Base-by-base conservation (phyloP, 2,797 vertebrate species). In the Xerus rutilus region DNA sequence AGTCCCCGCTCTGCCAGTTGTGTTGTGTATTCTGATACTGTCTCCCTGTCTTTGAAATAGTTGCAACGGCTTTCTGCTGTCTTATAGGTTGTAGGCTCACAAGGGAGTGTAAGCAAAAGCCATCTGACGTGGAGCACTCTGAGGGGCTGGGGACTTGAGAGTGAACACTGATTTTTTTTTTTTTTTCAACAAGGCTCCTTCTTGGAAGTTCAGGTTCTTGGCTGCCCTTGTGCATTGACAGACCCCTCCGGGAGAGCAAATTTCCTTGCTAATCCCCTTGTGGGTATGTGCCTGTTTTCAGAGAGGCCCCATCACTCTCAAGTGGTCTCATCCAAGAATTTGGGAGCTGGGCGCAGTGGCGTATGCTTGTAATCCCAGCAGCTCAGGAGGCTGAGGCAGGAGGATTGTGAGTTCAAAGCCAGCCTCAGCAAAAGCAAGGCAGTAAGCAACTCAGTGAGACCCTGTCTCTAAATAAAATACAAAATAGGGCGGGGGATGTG, bases 71-170 rank as follows among this genome's bases (percentile, higher is more conserved):
- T 62, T 8, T 62, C 59, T 57, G 52, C 23, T 28, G 1, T 72
- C 70, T 82, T 9, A 21, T n/a, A 23, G 47, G 43, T 82, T 35
- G 5, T 28, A 4, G 9, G 35, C 17, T 20, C 14, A 12, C 32
- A 39, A 7, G 54, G 32, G 9, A 30, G 20, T 2, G 39, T 18
- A 12, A 25, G 82, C 9, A 8, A 89, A 74, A 77, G 54, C 62
- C 2, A 76, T 28, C 43, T 39, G 81, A 9, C 2, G 0, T 21
- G 69, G 79, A 32, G n/a, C 0, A 0, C 20, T 7, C 2, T 0
- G 2, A 0, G 8, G 49, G 28, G 15, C 39, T 14, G 12, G 21
- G 57, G n/a, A 69, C 49, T 62, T 4, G 0, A 47, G 1, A 5
- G 21, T n/a, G 32, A 0, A 23, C 14, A 57, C 47, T 15, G 30